Conservation (phyloP, 2,888 invertebrate species). For the Drepanosiphum platanoidis region DNA sequence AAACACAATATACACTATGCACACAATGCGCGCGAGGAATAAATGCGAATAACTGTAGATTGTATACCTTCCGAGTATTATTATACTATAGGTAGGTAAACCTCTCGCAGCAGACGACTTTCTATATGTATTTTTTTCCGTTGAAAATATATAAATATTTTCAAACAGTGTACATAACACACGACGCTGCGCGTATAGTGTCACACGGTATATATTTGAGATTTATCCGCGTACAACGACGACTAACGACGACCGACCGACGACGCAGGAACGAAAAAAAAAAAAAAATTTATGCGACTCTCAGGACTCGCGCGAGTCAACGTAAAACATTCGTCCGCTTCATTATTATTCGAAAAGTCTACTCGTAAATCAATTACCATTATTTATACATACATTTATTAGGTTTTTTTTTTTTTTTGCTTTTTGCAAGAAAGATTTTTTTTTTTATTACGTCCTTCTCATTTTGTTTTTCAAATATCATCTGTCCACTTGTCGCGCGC, state of each 20-base stretch:
- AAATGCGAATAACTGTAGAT: neutral
- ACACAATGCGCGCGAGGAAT: neutral
- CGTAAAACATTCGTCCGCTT: conserved; percentile 47
- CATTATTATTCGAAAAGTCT: conserved; percentile 46
- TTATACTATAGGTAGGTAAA: neutral
- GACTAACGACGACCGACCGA: neutral
- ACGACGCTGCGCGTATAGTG: neutral
- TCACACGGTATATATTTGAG: conserved; percentile 20
- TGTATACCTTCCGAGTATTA: neutral
- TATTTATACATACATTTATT: conserved; percentile 35
- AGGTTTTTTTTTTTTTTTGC: neutral
- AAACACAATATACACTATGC: neutral
- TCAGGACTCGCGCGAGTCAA: conserved; percentile 35
- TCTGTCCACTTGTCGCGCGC: neutral
- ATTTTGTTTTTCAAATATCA: conserved; percentile 8
- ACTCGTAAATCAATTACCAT: conserved; percentile 59
- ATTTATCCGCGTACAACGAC: neutral
- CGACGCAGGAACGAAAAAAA: conserved; percentile 27
- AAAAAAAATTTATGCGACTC: conserved; percentile 43
- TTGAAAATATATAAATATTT: neutral
- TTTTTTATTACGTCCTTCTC: neutral
- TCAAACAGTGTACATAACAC: conserved; percentile 31
- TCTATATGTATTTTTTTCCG: neutral
- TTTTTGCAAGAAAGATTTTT: no score
- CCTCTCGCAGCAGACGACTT: neutral